Evolutionary conservation across 2,888 invertebrate species (phyloP).

Genomic region (Nephrotoma appendiculata): DNA sequence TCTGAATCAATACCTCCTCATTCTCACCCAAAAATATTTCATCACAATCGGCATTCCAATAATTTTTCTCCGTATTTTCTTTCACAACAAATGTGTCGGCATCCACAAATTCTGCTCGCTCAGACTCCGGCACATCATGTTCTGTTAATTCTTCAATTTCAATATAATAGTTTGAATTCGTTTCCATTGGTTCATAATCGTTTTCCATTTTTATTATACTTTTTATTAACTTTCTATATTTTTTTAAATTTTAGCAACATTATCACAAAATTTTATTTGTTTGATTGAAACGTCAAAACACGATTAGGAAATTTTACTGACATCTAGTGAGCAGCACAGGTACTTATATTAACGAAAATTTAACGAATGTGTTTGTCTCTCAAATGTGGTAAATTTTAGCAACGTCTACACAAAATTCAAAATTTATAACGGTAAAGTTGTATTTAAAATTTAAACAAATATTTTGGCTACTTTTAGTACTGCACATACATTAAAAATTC

Average conservation of each 20-base stretch:
- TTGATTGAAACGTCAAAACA: background rate
- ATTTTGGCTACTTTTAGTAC: too few relatives aligned
- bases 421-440: too few relatives aligned
- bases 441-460: too few relatives aligned
- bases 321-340: too few relatives aligned
- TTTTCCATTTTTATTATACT: background rate
- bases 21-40: background rate
- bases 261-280: background rate
- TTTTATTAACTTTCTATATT: background rate
- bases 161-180: background rate
- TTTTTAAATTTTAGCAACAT: background rate
- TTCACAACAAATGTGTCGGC: constrained; percentile 20
- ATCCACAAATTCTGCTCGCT: constrained; percentile 26
- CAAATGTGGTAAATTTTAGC: too few relatives aligned
- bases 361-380: too few relatives aligned
- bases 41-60: background rate
- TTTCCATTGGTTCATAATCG: background rate
- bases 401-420: too few relatives aligned
- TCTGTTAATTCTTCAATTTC: constrained; percentile 13
- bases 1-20: constrained; percentile 45
- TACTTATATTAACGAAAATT: too few relatives aligned
- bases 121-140: constrained; percentile 20
- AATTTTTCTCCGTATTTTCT: background rate
- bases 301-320: background rate
- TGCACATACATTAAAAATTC: too few relatives aligned